Conservation (phyloP, 1,140 invertebrate genomes). For the Lepidurus packardi region DNA sequence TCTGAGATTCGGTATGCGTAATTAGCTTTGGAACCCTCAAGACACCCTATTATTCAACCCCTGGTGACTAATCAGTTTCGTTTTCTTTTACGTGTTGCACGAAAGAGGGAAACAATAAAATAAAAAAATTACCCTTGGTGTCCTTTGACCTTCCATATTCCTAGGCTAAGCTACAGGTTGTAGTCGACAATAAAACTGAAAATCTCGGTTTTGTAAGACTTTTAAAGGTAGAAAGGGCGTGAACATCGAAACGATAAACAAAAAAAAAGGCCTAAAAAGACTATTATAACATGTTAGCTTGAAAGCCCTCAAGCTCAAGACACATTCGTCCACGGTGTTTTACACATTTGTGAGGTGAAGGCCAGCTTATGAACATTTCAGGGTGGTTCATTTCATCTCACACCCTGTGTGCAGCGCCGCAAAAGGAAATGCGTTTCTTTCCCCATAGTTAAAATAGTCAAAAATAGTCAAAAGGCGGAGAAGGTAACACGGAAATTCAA, state of each 20-base stretch:
- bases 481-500: background rate
- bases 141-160: constrained; percentile 7
- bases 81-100: background rate
- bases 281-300: background rate
- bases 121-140: background rate
- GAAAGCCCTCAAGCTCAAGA: background rate
- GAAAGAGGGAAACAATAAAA: background rate
- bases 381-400: background rate
- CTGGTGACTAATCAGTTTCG: background rate
- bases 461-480: background rate
- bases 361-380: background rate
- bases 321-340: background rate
- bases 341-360: background rate
- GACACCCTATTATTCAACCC: background rate
- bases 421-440: background rate
- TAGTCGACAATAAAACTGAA: background rate
- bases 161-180: background rate
- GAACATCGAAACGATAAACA: background rate
- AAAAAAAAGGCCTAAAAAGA: background rate
- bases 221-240: background rate
- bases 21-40: background rate
- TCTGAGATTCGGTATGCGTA: background rate
- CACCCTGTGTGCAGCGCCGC: background rate
- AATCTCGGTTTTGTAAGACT: background rate
- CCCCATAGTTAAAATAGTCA: background rate